Conservation (phyloP, 2,113 vertebrate species). For the Proteles cristata region DNA sequence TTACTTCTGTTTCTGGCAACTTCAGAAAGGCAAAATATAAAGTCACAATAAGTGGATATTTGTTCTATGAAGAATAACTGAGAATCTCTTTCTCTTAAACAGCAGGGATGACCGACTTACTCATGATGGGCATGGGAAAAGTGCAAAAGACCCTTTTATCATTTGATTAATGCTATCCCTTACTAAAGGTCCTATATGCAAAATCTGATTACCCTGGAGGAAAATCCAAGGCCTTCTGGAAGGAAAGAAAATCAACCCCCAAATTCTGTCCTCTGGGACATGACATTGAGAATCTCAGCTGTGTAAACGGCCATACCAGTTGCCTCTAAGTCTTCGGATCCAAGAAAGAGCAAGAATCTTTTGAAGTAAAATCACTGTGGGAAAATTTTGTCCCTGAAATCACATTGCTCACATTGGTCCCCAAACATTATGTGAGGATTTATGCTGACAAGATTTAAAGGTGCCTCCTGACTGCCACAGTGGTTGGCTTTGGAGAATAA, state of each 20-base stretch:
- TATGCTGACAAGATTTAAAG: not conserved
- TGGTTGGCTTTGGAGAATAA: not conserved
- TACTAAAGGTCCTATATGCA: not conserved
- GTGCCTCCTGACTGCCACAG: not conserved
- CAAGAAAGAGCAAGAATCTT: not conserved
- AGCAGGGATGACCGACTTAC: not conserved
- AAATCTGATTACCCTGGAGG: not conserved
- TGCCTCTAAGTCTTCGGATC: not conserved
- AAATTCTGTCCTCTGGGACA: not conserved
- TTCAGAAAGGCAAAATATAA: conserved; percentile 5
- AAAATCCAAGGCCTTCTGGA: not conserved
- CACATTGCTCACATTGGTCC: not conserved
- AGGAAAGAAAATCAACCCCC: not conserved
- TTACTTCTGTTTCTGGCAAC: not conserved
- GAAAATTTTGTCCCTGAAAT: not conserved
- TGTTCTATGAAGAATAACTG: not conserved
- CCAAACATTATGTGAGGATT: not conserved
- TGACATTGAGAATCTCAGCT: not conserved
- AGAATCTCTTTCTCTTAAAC: not conserved
- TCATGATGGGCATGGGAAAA: not conserved
- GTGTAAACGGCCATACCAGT: not conserved
- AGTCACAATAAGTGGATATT: not conserved
- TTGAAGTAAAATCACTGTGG: not conserved
- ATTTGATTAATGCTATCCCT: not conserved
- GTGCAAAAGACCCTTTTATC: not conserved